Evolutionary conservation across 2,797 vertebrate genomes (phyloP), one percentile per base, ranked within the genome.

Genomic region (Pseudochirops corinnae): DNA sequence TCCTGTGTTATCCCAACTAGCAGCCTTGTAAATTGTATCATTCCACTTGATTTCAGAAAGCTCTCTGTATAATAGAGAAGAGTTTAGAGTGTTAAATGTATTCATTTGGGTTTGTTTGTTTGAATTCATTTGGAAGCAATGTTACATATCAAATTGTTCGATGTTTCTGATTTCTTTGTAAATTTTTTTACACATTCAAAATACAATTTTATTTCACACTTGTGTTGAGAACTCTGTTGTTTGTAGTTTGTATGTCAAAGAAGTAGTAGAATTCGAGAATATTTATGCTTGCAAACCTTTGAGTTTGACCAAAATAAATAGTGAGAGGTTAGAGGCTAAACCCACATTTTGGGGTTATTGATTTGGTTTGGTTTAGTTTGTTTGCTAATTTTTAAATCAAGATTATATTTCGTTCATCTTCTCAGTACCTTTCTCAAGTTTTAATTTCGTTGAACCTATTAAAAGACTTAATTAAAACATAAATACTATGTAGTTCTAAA

Each of bases 391-490:
- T 93, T 50, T 93, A 62, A 21, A 92, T 93, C 94, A 13, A 91
- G 92, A 14, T 92, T 90, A 11, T 5, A 46, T 94, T 92, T 94
- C 28, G 39, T 87, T 26, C 90, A 31, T 56, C 57, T 87, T 50
- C 90, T 95, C 21, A 93, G 31, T 94, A 90, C 31, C 56, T 52
- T 95, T 87, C 95, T 92, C 91, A 94, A 55, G 55, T 87, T n/a
- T 9, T 96, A 93, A 95, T 56, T 91, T 93, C 33, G 90, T 91
- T 92, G 92, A 93, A 3, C 21, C 91, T 67, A 21, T 93, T 96
- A 90, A 94, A 93, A 95, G 5, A 28, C 9, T 90, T 91, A 58
- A 21, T 95, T 94, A 53, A 92, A 92, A 55, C 6, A 53, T 55
- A 16, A 58, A 82, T 39, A 24, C 74, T 46, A 12, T 39, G 18